Percentiles rank a stretch among this genome's conserved stretches.
phyloP scores from a whole-genome alignment of 1,140 invertebrate species.

The Drosophila pallidifrons region DNA sequence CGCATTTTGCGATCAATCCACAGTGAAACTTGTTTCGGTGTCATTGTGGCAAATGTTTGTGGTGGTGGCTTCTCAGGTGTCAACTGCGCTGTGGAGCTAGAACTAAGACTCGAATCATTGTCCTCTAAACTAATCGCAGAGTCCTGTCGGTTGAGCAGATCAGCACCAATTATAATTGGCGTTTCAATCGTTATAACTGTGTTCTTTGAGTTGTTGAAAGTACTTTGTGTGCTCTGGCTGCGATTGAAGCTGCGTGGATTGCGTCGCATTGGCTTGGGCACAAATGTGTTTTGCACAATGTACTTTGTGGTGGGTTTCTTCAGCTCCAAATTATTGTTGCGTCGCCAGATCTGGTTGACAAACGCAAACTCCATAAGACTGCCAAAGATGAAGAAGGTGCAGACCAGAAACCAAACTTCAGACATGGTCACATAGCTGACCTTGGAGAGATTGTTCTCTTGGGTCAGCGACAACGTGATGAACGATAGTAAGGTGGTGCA shows the following conservation, averaged over 20 bases:
- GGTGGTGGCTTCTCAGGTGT: slow-evolving; percentile 48
- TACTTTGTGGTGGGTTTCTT: slow-evolving; percentile 94
- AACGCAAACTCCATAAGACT: slow-evolving; percentile 96
- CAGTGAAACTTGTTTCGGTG: slow-evolving; percentile 93
- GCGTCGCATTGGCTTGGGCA: slow-evolving; percentile 89
- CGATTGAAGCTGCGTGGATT: slow-evolving; percentile 85
- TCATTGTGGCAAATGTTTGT: slow-evolving; percentile 89
- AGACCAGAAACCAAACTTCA: slow-evolving; percentile 94
- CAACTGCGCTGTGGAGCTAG: slow-evolving; percentile 43
- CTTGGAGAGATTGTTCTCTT: slow-evolving; percentile 91
- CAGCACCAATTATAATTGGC: slow-evolving; percentile 58
- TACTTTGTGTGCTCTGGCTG: slow-evolving; percentile 86
- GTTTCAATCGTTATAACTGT: slow-evolving; percentile 75
- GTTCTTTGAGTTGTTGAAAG: slow-evolving; percentile 25
- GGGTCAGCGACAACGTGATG: slow-evolving; percentile 92
- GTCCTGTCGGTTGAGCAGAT: slow-evolving; percentile 55
- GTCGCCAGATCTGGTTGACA: slow-evolving; percentile 94
- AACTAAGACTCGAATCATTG: slow-evolving; percentile 35
- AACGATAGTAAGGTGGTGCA: slow-evolving; percentile 94
- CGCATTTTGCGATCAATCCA: slow-evolving; percentile 93
- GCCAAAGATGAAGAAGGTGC: slow-evolving; percentile 93
- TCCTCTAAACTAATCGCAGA: slow-evolving; percentile 65
- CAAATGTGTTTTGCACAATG: slow-evolving; percentile 92
- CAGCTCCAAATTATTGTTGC: slow-evolving; percentile 92
- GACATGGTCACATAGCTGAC: slow-evolving; percentile 95